Percentiles rank a stretch among this genome's conserved stretches.
These are phyloP conservation scores for Diloba caeruleocephala DNA, from an alignment of 2,888 invertebrate genomes.

Conservation along the genomic window DNA sequence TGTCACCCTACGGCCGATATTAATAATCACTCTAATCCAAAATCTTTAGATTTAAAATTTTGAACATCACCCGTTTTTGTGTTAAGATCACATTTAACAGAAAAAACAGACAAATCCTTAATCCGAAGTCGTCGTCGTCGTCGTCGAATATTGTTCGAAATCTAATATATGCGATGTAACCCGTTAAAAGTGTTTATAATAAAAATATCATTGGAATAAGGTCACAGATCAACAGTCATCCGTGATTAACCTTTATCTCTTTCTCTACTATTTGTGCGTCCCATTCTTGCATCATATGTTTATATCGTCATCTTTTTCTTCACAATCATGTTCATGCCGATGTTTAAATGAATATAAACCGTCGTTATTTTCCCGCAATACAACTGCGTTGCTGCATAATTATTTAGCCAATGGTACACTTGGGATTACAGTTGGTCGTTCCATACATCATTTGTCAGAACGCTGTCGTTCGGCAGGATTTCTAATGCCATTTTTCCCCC, in stretches of 20 bases:
- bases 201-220: background rate
- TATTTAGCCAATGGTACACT: slow-evolving; percentile 47
- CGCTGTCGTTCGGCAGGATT: slow-evolving; percentile 42
- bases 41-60: too few species aligned
- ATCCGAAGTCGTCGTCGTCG: too few species aligned
- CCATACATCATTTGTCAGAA: slow-evolving; percentile 47
- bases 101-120: too few species aligned
- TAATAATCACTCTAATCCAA: too few species aligned
- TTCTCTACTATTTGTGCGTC: background rate
- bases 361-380: slow-evolving; percentile 23
- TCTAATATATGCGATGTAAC: too few species aligned
- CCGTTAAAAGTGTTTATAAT: too few species aligned
- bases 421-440: slow-evolving; percentile 43
- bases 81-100: too few species aligned
- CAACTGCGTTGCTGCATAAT: slow-evolving; percentile 36
- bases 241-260: background rate
- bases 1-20: too few species aligned
- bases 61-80: too few species aligned
- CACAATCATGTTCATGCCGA: slow-evolving; percentile 7
- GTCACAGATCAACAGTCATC: background rate
- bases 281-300: slow-evolving; percentile 3
- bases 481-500: slow-evolving; percentile 47
- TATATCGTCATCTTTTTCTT: slow-evolving; percentile 7
- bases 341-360: slow-evolving; percentile 33
- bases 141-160: too few species aligned